Conservation (phyloP, 2,797 vertebrate species). For the Microcaecilia unicolor region DNA sequence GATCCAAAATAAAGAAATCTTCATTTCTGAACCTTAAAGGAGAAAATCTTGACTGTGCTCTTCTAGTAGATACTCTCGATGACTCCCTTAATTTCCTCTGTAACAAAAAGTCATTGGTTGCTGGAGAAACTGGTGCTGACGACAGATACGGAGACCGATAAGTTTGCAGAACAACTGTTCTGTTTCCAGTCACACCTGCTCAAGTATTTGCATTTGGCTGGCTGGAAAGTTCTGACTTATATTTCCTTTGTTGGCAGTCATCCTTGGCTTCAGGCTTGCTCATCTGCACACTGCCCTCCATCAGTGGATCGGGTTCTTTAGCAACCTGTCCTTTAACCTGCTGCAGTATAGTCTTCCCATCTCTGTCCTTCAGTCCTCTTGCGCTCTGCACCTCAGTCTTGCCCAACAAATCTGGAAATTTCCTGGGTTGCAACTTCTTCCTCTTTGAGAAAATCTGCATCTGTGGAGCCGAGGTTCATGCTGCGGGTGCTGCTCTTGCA, state of each 20-base stretch:
- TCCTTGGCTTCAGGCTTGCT: slow-evolving; percentile 18
- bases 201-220: background rate
- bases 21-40: slow-evolving; percentile 9
- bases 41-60: background rate
- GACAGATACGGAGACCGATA: background rate
- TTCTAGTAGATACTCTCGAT: background rate
- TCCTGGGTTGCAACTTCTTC: slow-evolving; percentile 25
- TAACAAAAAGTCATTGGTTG: background rate
- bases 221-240: slow-evolving; percentile 1
- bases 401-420: slow-evolving; percentile 22
- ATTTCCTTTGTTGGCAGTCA: slow-evolving; percentile 10
- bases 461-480: no score
- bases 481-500: no score
- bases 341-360: slow-evolving; percentile 1
- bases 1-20: slow-evolving; percentile 14
- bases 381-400: slow-evolving; percentile 16
- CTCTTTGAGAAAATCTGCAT: slow-evolving; percentile 28
- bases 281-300: slow-evolving; percentile 1
- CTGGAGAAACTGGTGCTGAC: background rate
- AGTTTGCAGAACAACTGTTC: background rate
- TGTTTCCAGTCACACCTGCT: background rate
- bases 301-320: background rate
- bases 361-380: slow-evolving; percentile 1
- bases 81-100: background rate
- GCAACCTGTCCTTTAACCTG: no score